These are phyloP conservation scores for Saimiri boliviensis DNA, from an alignment of 2,113 vertebrate species.

Conservation along the genomic window DNA sequence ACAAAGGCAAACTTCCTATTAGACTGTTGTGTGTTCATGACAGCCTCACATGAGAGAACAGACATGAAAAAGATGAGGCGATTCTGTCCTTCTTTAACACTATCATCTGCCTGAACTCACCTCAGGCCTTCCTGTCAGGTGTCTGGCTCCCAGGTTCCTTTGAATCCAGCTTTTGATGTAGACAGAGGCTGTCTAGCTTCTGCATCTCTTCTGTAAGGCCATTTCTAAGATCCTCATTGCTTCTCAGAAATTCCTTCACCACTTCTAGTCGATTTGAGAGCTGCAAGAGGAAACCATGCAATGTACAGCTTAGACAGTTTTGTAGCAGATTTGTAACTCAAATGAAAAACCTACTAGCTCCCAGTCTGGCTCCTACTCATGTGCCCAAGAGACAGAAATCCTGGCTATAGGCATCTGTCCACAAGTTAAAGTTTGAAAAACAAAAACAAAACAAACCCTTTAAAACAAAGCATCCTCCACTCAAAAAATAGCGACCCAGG, in stretches of 20 bases:
- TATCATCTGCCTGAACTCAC: neutral
- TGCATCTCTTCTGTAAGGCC: slow-evolving; percentile 57
- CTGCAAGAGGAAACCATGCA: slow-evolving; percentile 48
- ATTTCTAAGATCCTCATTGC: slow-evolving; percentile 69
- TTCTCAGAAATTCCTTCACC: slow-evolving; percentile 70
- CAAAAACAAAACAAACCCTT: neutral
- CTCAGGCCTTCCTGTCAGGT: slow-evolving; percentile 18
- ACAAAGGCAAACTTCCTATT: neutral
- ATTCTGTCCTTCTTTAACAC: neutral
- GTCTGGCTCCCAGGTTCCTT: neutral
- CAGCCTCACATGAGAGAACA: neutral
- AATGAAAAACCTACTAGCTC: neutral
- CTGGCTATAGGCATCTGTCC: neutral
- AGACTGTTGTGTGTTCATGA: neutral
- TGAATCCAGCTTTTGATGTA: neutral
- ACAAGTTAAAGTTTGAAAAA: neutral
- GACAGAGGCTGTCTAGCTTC: slow-evolving; percentile 54
- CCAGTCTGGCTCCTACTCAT: neutral
- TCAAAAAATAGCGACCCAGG: neutral
- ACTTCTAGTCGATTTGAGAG: slow-evolving; percentile 32
- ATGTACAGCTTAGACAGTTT: neutral
- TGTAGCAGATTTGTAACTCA: neutral
- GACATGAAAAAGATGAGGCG: neutral
- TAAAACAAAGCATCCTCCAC: neutral
- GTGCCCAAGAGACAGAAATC: neutral